Conservation (phyloP, 1,140 invertebrate species). For the Cylas formicarius region DNA sequence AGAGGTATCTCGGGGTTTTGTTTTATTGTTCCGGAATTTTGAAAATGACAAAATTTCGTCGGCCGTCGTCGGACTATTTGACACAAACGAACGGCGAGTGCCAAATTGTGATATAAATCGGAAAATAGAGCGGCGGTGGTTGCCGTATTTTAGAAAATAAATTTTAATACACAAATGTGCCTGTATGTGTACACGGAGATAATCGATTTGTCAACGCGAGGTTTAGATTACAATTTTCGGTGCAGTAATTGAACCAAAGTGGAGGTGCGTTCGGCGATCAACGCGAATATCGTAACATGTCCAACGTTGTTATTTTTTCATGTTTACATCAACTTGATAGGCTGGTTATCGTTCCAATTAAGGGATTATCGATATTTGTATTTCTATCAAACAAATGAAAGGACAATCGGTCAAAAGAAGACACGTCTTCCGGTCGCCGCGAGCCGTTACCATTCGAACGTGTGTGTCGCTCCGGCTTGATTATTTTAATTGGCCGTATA, state of each 20-base stretch:
- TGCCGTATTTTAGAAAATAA: conserved; percentile 3
- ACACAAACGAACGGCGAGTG: too few relatives aligned
- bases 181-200: conserved; percentile 35
- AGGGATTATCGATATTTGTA: too few relatives aligned
- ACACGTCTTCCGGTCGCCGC: conserved; percentile 27
- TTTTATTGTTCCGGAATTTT: conserved; percentile 28
- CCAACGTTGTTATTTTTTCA: too few relatives aligned
- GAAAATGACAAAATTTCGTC: conserved; percentile 15
- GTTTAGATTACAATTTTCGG: conserved; percentile 43
- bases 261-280: conserved; percentile 26
- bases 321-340: too few relatives aligned
- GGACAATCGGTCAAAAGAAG: conserved; percentile 21
- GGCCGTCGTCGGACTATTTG: conserved; percentile 10
- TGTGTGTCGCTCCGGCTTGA: conserved; percentile 18
- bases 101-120: too few relatives aligned
- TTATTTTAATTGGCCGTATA: too few relatives aligned
- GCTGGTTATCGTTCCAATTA: too few relatives aligned
- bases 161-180: conserved; percentile 29
- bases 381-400: too few relatives aligned
- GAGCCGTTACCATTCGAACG: conserved; percentile 19
- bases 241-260: conserved; percentile 40
- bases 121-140: conserved; percentile 7
- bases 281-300: conserved; percentile 20
- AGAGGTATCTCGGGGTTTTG: conserved; percentile 30
- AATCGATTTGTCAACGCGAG: conserved; percentile 43